Conservation (phyloP, 1,140 invertebrate species). For the Macrocentrus cingulum region DNA sequence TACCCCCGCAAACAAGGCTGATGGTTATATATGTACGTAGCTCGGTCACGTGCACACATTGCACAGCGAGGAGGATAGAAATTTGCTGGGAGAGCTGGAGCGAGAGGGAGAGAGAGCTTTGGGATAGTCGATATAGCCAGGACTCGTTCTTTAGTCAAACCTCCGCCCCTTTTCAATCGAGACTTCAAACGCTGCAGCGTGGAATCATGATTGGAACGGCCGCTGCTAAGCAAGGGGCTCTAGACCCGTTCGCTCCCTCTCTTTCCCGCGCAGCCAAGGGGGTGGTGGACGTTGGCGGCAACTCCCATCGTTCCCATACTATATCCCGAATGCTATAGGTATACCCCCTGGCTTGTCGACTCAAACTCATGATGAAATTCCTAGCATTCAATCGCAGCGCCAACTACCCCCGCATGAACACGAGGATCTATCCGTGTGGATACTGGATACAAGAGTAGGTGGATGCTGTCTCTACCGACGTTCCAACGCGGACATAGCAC, state of each 20-base stretch:
- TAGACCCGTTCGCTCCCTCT: conserved; percentile 38
- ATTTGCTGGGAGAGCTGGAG: no score
- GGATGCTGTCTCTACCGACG: background rate
- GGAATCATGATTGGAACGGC: conserved; percentile 61
- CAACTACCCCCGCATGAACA: conserved; percentile 38
- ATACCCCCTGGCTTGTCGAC: conserved; percentile 40
- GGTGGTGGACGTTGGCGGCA: conserved; percentile 45
- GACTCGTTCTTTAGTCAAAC: conserved; percentile 60
- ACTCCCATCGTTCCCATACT: conserved; percentile 32
- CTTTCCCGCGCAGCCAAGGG: conserved; percentile 23
- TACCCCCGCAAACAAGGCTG: conserved; percentile 9
- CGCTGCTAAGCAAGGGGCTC: conserved; percentile 57
- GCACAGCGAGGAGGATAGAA: background rate
- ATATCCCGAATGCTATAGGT: no score
- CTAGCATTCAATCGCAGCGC: conserved; percentile 58
- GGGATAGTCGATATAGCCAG: conserved; percentile 16
- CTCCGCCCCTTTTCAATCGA: conserved; percentile 61
- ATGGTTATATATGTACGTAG: conserved; percentile 8
- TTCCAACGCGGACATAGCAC: conserved; percentile 13
- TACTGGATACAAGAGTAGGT: background rate
- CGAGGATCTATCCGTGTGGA: conserved; percentile 8
- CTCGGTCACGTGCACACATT: conserved; percentile 11
- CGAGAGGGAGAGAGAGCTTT: conserved; percentile 4
- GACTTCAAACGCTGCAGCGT: conserved; percentile 59
- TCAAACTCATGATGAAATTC: conserved; percentile 60